Conservation (phyloP, 1,140 invertebrate genomes). For the Diabrotica virgifera region DNA sequence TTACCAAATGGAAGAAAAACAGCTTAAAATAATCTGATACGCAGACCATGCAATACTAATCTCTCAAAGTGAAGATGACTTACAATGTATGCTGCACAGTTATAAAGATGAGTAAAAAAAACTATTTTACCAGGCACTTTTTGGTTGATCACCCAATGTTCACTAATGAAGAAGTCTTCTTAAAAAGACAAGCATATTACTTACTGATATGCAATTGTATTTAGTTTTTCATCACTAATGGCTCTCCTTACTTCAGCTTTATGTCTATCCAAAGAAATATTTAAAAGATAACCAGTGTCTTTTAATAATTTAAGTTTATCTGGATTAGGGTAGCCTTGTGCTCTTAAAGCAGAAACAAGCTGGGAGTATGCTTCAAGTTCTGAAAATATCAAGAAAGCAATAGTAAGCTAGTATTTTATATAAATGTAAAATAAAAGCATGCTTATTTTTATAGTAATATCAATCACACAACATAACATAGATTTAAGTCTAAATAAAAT, state of each 20-base stretch:
- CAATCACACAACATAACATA: too few relatives aligned
- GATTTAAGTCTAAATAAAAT: too few relatives aligned
- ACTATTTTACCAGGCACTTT: too few relatives aligned
- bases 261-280: conserved; percentile 86
- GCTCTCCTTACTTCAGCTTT: conserved; percentile 85
- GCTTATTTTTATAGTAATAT: too few relatives aligned
- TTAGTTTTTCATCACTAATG: conserved; percentile 85
- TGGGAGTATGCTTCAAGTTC: conserved; percentile 89
- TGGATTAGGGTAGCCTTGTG: conserved; percentile 81
- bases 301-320: conserved; percentile 81
- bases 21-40: too few relatives aligned
- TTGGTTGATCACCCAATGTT: not conserved
- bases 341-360: conserved; percentile 84
- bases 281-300: conserved; percentile 76
- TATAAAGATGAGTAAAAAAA: too few relatives aligned
- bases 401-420: not conserved
- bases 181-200: conserved; percentile 34
- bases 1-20: too few relatives aligned
- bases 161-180: not conserved
- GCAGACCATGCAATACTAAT: too few relatives aligned
- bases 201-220: conserved; percentile 85
- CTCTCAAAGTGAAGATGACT: too few relatives aligned
- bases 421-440: too few relatives aligned
- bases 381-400: conserved; percentile 16
- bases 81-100: too few relatives aligned